A percentile compares a stretch with the other conserved stretches of the same genome.
These are phyloP conservation scores for Mionectes macconnelli DNA, from an alignment of 2,113 vertebrate genomes.

Conservation along the genomic window DNA sequence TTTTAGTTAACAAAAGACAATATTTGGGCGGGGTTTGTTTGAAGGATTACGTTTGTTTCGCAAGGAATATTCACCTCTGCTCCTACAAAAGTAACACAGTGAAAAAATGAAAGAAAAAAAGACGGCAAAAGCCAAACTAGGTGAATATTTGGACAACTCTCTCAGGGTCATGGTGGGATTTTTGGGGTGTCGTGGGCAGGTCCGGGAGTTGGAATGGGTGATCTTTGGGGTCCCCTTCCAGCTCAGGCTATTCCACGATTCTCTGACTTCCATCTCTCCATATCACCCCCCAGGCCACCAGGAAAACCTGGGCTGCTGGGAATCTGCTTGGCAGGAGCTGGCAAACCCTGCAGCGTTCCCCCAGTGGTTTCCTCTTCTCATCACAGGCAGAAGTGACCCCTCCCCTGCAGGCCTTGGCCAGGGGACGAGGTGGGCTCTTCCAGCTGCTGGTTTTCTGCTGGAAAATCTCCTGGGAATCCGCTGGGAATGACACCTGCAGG, in stretches of 20 bases:
- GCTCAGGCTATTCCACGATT: background rate
- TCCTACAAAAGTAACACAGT: background rate
- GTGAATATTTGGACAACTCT: background rate
- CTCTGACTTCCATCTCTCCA: background rate
- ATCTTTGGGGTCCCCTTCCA: background rate
- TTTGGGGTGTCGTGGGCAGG: background rate
- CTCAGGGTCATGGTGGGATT: background rate
- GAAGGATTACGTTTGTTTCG: background rate
- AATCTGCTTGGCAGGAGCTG: background rate
- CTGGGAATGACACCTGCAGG: background rate
- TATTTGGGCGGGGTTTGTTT: background rate
- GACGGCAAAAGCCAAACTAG: background rate
- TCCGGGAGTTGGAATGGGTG: background rate
- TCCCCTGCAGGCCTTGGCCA: background rate
- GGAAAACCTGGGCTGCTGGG: background rate
- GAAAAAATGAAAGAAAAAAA: rapidly evolving
- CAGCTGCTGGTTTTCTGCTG: background rate
- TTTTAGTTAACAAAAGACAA: background rate
- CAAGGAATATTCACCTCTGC: background rate
- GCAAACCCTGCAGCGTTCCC: background rate
- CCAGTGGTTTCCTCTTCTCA: background rate
- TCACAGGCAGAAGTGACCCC: rapidly evolving
- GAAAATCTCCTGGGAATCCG: background rate
- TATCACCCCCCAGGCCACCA: background rate
- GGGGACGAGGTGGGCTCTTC: background rate